Percentiles rank a stretch among this genome's conserved stretches.
These are phyloP conservation scores for Perca fluviatilis DNA, from an alignment of 2,113 vertebrate species.

Conservation along the genomic window DNA sequence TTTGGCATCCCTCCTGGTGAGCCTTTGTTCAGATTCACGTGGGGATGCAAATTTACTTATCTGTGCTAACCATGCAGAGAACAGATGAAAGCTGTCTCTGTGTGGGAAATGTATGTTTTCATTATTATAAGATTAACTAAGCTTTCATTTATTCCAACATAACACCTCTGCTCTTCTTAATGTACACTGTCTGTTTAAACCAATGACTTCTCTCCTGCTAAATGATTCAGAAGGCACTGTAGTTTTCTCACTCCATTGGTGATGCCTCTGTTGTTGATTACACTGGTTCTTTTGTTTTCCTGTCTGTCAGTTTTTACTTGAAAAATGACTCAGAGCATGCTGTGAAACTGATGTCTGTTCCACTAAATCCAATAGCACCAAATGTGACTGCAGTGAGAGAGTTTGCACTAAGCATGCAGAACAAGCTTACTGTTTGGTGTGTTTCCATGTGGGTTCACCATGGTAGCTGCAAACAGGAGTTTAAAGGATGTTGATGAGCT, in stretches of 20 bases:
- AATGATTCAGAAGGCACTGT: conserved; percentile 33
- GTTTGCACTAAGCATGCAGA: conserved; percentile 16
- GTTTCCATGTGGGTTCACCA: conserved; percentile 8
- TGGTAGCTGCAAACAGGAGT: conserved; percentile 2
- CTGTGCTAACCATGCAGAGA: background rate
- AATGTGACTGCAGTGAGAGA: conserved; percentile 39
- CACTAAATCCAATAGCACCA: conserved; percentile 36
- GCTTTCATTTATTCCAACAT: conserved; percentile 33
- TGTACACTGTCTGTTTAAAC: conserved; percentile 25
- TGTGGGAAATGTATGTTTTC: conserved; percentile 12
- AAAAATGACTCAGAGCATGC: conserved; percentile 23
- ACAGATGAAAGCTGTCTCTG: background rate
- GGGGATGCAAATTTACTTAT: background rate
- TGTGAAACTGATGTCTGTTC: conserved; percentile 45
- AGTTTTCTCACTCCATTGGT: conserved; percentile 29
- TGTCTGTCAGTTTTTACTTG: conserved; percentile 11
- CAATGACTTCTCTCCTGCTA: conserved; percentile 14
- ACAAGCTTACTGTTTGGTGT: conserved; percentile 7
- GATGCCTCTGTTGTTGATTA: conserved; percentile 31
- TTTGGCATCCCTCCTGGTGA: background rate
- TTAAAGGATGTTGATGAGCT: conserved; percentile 21
- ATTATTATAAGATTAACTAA: background rate
- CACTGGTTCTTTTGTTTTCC: background rate
- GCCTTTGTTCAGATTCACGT: background rate
- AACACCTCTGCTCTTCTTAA: conserved; percentile 13